phyloP scores from a whole-genome alignment of 2,797 vertebrate species.

The Remorina albescens region DNA sequence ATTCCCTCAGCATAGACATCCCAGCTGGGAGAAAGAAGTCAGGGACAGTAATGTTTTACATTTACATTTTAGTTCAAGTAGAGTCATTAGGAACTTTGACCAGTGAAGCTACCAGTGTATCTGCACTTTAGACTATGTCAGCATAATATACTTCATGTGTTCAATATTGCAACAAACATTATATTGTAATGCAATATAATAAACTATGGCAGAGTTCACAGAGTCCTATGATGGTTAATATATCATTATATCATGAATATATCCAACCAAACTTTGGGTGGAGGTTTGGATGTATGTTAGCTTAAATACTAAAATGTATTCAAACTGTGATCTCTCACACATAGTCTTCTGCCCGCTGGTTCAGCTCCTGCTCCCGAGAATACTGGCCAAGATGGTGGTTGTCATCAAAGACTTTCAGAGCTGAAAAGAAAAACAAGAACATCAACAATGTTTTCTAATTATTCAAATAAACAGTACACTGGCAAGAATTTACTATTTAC shows the following conservation, averaged over 20 bases:
- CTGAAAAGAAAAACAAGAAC: constrained; percentile 29
- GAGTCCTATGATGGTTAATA: background rate
- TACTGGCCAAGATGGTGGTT: constrained; percentile 39
- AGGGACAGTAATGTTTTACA: too few species aligned
- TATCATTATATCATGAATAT: background rate
- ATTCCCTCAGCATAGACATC: constrained; percentile 42
- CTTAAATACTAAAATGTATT: background rate
- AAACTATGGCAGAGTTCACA: background rate
- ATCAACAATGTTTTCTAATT: background rate
- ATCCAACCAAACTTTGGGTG: constrained; percentile 3
- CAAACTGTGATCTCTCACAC: constrained; percentile 47
- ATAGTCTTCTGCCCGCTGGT: constrained; percentile 51
- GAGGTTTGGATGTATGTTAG: background rate
- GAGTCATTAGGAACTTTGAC: background rate
- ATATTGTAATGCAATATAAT: background rate
- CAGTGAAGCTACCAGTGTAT: background rate
- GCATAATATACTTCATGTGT: background rate
- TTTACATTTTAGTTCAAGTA: background rate
- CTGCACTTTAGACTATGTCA: background rate
- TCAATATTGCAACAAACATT: background rate
- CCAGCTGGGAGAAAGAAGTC: constrained; percentile 58
- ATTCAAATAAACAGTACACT: background rate
- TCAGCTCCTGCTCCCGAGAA: constrained; percentile 55
- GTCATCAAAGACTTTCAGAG: constrained; percentile 68
- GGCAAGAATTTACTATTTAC: background rate